phyloP scores from a whole-genome alignment of 2,888 invertebrate genomes.

The Ophion ellenae region DNA sequence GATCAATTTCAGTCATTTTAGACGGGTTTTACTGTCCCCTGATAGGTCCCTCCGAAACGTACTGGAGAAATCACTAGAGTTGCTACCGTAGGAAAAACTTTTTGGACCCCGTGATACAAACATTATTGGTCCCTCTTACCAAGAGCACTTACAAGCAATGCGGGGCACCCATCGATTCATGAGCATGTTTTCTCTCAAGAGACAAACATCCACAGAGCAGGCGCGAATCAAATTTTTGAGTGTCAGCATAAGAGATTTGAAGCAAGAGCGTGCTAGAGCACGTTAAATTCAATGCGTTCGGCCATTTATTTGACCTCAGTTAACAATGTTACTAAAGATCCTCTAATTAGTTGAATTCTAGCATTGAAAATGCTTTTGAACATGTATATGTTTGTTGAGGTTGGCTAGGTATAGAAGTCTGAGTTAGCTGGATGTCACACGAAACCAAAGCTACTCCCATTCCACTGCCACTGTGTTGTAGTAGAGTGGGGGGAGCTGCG shows the following conservation, averaged over 20 bases:
- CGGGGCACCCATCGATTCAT: background rate
- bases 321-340: background rate
- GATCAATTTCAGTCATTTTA: no score
- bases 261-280: background rate
- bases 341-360: no score
- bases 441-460: no score
- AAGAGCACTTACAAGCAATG: conserved; percentile 39
- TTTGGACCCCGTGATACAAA: conserved; percentile 50
- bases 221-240: conserved; percentile 1
- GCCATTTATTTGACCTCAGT: background rate
- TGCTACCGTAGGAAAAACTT: conserved; percentile 44
- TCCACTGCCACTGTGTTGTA: no score
- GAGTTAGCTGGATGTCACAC: no score
- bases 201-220: background rate
- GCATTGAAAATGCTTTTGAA: no score
- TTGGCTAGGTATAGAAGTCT: no score
- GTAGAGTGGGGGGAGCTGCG: no score
- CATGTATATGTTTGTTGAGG: no score
- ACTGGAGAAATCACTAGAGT: conserved; percentile 24
- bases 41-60: background rate
- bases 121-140: conserved; percentile 32
- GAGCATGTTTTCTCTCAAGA: conserved; percentile 18
- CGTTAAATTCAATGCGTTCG: background rate
- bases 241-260: background rate
- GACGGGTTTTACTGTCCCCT: background rate